phyloP scores from a whole-genome alignment of 30 jellyfish, hydroid and myxozoan species.

The Catostylus mosaicus region DNA sequence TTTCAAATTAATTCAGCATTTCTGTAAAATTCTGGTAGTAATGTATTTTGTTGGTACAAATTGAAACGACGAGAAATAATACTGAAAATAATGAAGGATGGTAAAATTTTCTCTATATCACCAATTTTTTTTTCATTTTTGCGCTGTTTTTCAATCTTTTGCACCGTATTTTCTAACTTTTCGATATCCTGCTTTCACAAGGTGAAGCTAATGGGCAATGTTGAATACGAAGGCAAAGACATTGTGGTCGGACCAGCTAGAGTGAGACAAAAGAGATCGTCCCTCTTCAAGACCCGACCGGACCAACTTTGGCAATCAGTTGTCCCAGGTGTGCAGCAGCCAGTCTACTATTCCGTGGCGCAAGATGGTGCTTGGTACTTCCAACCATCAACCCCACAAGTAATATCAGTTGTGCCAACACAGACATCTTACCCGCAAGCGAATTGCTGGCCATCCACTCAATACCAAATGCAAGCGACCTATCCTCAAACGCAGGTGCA shows the following conservation, averaged over 20 bases:
- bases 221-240: slow-evolving; percentile 81
- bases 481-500: slow-evolving; percentile 64
- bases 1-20: no score
- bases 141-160: no score
- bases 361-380: slow-evolving; percentile 89
- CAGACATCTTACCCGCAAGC: slow-evolving; percentile 44
- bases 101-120: no score
- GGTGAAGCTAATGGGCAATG: slow-evolving; percentile 80
- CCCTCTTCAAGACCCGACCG: slow-evolving; percentile 71
- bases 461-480: slow-evolving; percentile 45
- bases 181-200: no score
- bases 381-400: slow-evolving; percentile 75
- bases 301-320: slow-evolving; percentile 77
- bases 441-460: slow-evolving; percentile 65
- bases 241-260: slow-evolving; percentile 94
- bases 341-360: slow-evolving; percentile 68
- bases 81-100: no score
- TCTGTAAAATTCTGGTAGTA: no score
- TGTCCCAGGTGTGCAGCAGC: slow-evolving; percentile 77
- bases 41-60: no score
- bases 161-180: no score
- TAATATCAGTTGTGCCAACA: slow-evolving; percentile 78
- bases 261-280: slow-evolving; percentile 89
- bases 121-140: no score
- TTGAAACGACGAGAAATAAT: no score